A percentile compares a stretch with the other conserved stretches of the same genome.
phyloP scores from a whole-genome alignment of 2,113 vertebrate genomes.

The Promerops cafer region DNA sequence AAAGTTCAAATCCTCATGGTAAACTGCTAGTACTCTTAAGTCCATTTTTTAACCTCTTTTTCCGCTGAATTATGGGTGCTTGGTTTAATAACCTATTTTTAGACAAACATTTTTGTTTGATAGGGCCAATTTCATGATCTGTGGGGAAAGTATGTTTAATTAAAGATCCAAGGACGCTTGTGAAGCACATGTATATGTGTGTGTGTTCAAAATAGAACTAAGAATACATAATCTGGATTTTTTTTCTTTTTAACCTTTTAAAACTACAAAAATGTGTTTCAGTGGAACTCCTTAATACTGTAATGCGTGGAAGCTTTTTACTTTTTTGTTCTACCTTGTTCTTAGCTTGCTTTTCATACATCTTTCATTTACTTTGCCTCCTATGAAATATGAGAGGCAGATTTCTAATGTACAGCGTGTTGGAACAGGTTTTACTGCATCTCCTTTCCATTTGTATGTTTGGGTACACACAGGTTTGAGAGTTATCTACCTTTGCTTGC shows the following conservation, averaged over 20 bases:
- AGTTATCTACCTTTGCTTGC: not conserved
- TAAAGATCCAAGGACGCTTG: not conserved
- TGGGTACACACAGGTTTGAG: not conserved
- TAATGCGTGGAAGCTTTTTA: not conserved
- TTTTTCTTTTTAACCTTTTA: not conserved
- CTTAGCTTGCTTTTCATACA: not conserved
- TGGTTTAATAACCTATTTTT: not conserved
- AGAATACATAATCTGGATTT: not conserved
- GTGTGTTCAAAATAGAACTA: not conserved
- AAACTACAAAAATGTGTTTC: not conserved
- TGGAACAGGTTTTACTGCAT: slow-evolving; percentile 29
- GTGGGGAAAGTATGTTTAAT: not conserved
- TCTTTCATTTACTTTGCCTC: not conserved
- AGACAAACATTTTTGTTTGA: not conserved
- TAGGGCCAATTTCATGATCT: not conserved
- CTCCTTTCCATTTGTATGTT: not conserved
- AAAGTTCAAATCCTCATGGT: not conserved
- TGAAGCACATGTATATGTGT: not conserved
- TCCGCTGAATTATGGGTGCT: not conserved
- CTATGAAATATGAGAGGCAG: not conserved
- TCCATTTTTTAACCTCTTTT: not conserved
- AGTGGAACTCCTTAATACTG: not conserved
- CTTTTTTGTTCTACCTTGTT: not conserved
- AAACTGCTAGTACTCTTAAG: not conserved
- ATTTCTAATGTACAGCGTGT: not conserved